phyloP scores from a whole-genome alignment of 2,113 vertebrate species.

The Heptranchias perlo region DNA sequence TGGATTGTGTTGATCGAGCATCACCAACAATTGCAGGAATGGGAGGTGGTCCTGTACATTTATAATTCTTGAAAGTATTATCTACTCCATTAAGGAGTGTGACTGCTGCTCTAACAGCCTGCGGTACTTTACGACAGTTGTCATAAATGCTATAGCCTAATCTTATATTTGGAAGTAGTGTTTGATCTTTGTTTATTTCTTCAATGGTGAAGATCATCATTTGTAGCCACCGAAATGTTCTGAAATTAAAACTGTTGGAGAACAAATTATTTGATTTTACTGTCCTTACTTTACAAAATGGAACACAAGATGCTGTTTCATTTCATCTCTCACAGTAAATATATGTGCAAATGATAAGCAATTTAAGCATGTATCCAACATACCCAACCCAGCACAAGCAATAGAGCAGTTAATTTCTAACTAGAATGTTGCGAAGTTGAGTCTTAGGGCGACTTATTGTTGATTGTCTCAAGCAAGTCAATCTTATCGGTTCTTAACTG shows the following conservation, averaged over 20 bases:
- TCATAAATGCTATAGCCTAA: slow-evolving; percentile 33
- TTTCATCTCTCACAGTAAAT: background rate
- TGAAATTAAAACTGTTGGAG: slow-evolving; percentile 24
- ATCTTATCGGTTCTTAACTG: background rate
- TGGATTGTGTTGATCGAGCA: slow-evolving; percentile 26
- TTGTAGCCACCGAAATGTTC: slow-evolving; percentile 34
- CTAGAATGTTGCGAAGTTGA: background rate
- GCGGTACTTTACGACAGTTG: slow-evolving; percentile 24
- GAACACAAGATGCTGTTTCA: background rate
- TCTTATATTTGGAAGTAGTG: background rate
- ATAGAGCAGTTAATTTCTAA: background rate
- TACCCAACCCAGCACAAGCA: background rate
- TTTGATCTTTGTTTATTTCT: slow-evolving; percentile 32
- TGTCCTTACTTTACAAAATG: background rate
- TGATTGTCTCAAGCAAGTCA: background rate
- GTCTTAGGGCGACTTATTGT: background rate
- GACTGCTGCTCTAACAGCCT: slow-evolving; percentile 24
- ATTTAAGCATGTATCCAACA: background rate
- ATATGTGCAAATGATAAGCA: background rate
- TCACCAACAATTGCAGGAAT: slow-evolving; percentile 27
- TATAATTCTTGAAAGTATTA: background rate
- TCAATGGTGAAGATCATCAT: slow-evolving; percentile 32
- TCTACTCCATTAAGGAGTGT: slow-evolving; percentile 8
- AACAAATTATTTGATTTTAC: background rate
- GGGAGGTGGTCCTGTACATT: slow-evolving; percentile 9